Percentiles rank a stretch among this genome's conserved stretches.
Conservation (phyloP, 2,797 vertebrate genomes). For the Spondyliosoma cantharus region DNA sequence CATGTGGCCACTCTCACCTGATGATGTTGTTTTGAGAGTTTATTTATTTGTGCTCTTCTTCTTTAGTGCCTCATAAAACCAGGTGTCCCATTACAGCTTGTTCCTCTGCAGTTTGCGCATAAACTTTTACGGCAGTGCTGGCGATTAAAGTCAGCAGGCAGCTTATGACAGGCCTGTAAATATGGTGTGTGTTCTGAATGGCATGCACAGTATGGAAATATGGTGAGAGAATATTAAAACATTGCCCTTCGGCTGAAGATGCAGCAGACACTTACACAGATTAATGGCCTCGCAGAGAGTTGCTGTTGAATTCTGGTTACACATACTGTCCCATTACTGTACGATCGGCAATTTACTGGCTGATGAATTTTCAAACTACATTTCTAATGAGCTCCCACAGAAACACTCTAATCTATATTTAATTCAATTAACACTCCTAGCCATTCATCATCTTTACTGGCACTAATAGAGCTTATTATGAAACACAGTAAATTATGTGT, state of each 20-base stretch:
- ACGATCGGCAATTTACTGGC: conserved; percentile 57
- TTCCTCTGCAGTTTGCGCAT: conserved; percentile 29
- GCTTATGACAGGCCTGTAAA: conserved; percentile 22
- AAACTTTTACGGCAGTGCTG: conserved; percentile 28
- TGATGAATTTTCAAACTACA: conserved; percentile 72
- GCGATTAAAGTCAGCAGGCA: conserved; percentile 9
- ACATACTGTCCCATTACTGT: conserved; percentile 52
- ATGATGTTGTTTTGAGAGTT: conserved; percentile 17
- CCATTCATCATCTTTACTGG: conserved; percentile 76
- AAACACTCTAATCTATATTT: conserved; percentile 80
- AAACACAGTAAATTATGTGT: conserved; percentile 75
- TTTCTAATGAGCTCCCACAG: conserved; percentile 66
- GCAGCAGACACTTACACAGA: conserved; percentile 51
- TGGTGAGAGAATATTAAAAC: conserved; percentile 16
- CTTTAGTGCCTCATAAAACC: neutral
- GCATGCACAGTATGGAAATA: conserved; percentile 6
- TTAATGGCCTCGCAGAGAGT: conserved; percentile 46
- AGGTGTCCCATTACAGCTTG: conserved; percentile 3
- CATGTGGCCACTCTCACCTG: neutral
- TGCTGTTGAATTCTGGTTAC: conserved; percentile 43
- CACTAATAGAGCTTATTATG: conserved; percentile 76
- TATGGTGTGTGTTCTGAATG: conserved; percentile 16
- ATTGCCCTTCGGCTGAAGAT: conserved; percentile 26
- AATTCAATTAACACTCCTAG: conserved; percentile 74
- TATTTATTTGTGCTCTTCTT: conserved; percentile 14